phyloP scores from a whole-genome alignment of 1,140 invertebrate species.

The Neodiprion pinetum region DNA sequence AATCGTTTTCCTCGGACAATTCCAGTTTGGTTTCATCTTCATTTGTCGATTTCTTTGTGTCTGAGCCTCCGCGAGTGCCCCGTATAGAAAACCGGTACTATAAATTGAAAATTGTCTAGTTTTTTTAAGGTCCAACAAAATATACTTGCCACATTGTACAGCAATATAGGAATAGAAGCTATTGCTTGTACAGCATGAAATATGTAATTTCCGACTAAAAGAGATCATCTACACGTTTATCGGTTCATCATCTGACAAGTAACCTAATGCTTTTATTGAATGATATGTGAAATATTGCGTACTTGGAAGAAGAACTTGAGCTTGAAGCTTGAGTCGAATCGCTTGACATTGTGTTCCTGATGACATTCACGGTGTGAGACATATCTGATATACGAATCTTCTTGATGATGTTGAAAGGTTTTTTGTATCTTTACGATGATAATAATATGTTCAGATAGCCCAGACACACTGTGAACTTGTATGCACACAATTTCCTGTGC shows the following conservation, averaged over 20 bases:
- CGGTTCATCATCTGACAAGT: too few species aligned
- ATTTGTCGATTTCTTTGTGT: neutral
- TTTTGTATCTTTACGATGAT: too few species aligned
- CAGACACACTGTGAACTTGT: too few species aligned
- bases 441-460: too few species aligned
- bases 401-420: too few species aligned
- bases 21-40: neutral
- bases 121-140: neutral
- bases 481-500: too few species aligned
- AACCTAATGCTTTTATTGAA: too few species aligned
- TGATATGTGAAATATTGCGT: neutral
- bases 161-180: neutral
- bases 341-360: neutral
- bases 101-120: neutral
- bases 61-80: neutral
- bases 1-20: neutral
- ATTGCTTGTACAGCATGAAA: too few species aligned
- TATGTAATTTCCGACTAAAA: too few species aligned
- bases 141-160: neutral
- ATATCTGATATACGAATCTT: neutral
- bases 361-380: neutral
- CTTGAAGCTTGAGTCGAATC: neutral
- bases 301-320: neutral
- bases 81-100: neutral
- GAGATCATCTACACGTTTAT: too few species aligned